These are phyloP conservation scores for Calliphora vomitoria DNA, from an alignment of 2,888 invertebrate genomes.

Conservation along the genomic window DNA sequence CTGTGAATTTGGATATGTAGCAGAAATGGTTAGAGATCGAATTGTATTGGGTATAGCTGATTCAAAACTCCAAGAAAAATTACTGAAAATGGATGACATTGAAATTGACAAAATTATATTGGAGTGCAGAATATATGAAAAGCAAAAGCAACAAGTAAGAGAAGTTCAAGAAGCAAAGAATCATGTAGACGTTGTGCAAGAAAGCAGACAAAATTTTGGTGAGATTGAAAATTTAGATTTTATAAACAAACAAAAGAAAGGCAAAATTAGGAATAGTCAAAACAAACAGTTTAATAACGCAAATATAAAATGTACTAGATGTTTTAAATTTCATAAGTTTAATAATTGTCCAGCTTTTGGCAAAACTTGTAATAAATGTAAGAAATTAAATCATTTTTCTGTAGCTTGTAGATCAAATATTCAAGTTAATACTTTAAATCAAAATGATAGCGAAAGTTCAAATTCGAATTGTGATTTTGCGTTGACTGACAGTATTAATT, in stretches of 20 bases:
- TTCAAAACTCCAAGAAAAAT: not conserved
- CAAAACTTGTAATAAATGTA: not conserved
- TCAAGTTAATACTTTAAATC: not conserved
- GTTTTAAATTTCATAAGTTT: not conserved
- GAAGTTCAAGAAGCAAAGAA: not conserved
- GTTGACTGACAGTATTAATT: no score
- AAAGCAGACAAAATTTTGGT: no score
- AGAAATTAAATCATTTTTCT: conserved; percentile 3
- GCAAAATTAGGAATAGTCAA: no score
- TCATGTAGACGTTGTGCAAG: no score
- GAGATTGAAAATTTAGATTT: no score
- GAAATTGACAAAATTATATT: not conserved
- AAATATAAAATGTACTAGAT: not conserved
- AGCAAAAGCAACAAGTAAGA: not conserved
- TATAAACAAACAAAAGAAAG: no score
- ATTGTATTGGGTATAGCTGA: not conserved
- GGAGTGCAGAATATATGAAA: not conserved
- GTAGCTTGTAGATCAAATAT: not conserved
- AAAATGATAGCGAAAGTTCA: no score
- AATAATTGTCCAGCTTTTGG: not conserved
- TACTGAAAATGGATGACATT: not conserved
- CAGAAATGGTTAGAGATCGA: not conserved
- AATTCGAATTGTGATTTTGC: no score
- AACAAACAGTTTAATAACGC: no score
- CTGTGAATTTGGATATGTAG: no score